Conservation (phyloP, 30 jellyfish, hydroid and myxozoan genomes). For the Phacellophora camtschatica region DNA sequence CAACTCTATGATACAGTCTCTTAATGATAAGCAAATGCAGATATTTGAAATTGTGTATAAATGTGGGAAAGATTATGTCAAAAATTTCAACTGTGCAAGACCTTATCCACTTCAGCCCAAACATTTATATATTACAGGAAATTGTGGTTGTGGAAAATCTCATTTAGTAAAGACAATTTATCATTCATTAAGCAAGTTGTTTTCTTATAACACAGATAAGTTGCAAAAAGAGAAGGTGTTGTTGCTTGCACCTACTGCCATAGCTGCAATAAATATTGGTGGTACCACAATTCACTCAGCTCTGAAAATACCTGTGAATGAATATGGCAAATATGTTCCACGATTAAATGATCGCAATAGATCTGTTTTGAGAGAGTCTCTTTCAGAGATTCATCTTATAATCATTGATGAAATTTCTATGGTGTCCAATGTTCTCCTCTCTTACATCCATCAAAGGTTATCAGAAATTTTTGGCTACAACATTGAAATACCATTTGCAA, state of each 20-base stretch:
- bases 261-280: constrained; percentile 17
- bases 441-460: constrained; percentile 23
- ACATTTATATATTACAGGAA: constrained; percentile 13
- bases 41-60: background rate
- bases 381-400: background rate
- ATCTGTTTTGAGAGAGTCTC: background rate
- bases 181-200: constrained; percentile 1
- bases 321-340: background rate
- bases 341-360: background rate
- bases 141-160: constrained; percentile 32
- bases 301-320: constrained; percentile 5
- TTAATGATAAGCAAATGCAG: background rate
- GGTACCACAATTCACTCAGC: constrained; percentile 38
- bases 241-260: constrained; percentile 28
- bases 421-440: background rate
- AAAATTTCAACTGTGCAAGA: background rate
- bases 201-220: background rate
- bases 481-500: background rate
- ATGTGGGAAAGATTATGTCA: background rate
- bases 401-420: constrained; percentile 23
- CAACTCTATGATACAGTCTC: background rate
- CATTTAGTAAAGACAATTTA: constrained; percentile 1
- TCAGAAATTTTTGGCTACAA: constrained; percentile 11
- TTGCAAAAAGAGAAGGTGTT: constrained; percentile 5
- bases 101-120: constrained; percentile 1